Percentiles rank a stretch among this genome's conserved stretches.
Conservation (phyloP, 1,140 invertebrate genomes). For the Drosophila asahinai region DNA sequence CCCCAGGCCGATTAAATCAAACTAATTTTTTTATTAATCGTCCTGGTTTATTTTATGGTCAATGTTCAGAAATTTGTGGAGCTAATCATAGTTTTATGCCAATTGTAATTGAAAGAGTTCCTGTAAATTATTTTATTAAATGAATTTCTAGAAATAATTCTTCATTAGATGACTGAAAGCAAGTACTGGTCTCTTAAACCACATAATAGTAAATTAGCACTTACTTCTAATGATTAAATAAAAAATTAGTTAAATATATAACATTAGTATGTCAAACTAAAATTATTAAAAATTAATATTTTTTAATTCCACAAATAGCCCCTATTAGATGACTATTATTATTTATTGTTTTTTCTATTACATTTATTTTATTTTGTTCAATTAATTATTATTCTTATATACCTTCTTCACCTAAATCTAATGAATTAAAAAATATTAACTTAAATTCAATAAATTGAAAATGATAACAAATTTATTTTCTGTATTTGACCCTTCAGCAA, state of each 20-base stretch:
- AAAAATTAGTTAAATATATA: constrained; percentile 86
- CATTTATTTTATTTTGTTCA: constrained; percentile 86
- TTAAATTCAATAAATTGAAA: constrained; percentile 85
- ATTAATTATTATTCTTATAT: constrained; percentile 85
- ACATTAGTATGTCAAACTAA: constrained; percentile 87
- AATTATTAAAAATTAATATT: constrained; percentile 87
- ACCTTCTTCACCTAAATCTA: constrained; percentile 55
- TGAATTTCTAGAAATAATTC: constrained; percentile 86
- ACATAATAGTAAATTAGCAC: constrained; percentile 85
- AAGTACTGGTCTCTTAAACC: constrained; percentile 87
- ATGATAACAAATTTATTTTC: constrained; percentile 87
- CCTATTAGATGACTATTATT: constrained; percentile 86
- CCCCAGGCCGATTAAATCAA: constrained; percentile 90
- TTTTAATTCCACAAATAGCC: constrained; percentile 87
- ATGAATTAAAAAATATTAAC: constrained; percentile 76
- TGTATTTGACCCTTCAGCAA: constrained; percentile 86
- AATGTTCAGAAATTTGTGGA: constrained; percentile 93
- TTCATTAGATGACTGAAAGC: constrained; percentile 88
- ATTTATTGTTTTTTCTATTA: constrained; percentile 85
- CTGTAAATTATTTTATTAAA: constrained; percentile 86
- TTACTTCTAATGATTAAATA: constrained; percentile 87
- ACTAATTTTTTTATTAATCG: constrained; percentile 86
- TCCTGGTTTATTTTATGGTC: constrained; percentile 88
- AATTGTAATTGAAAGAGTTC: constrained; percentile 88
- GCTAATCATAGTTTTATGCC: constrained; percentile 92